Evolutionary conservation across 2,113 vertebrate genomes (phyloP).

Genomic region (Chlorodrepanis virens): DNA sequence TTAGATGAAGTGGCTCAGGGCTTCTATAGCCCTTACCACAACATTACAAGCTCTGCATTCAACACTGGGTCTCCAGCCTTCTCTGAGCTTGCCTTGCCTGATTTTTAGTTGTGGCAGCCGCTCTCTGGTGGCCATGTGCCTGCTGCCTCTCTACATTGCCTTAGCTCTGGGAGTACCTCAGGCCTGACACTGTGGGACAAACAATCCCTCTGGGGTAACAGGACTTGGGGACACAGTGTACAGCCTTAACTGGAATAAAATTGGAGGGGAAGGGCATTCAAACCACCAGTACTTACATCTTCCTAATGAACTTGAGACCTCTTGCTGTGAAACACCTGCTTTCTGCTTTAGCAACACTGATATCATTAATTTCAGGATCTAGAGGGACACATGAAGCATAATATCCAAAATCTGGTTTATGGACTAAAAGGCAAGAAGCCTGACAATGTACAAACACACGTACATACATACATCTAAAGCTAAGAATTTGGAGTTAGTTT

Average conservation of each 20-base stretch:
- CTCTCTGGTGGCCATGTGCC: accelerated
- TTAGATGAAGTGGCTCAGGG: background rate
- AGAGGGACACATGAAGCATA: background rate
- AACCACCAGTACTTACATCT: background rate
- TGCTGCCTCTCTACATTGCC: accelerated
- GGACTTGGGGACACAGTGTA: too few relatives aligned
- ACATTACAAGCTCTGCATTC: background rate
- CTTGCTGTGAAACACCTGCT: background rate
- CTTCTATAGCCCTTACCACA: background rate
- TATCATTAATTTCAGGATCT: background rate
- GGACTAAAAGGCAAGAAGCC: background rate
- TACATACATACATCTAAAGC: background rate
- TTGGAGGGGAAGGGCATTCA: background rate
- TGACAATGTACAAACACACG: background rate
- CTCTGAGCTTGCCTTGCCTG: background rate
- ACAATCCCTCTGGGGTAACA: background rate
- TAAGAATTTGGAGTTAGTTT: background rate
- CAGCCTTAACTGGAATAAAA: background rate
- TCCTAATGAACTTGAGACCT: background rate
- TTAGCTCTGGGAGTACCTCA: accelerated
- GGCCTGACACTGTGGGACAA: background rate
- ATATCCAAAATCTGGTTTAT: background rate
- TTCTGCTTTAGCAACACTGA: background rate
- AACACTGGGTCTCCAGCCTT: background rate
- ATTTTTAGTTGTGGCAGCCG: background rate